Base-by-base conservation (phyloP, 37 sponge, comb jelly and placozoan genomes). In the Axinella damicornis region DNA sequence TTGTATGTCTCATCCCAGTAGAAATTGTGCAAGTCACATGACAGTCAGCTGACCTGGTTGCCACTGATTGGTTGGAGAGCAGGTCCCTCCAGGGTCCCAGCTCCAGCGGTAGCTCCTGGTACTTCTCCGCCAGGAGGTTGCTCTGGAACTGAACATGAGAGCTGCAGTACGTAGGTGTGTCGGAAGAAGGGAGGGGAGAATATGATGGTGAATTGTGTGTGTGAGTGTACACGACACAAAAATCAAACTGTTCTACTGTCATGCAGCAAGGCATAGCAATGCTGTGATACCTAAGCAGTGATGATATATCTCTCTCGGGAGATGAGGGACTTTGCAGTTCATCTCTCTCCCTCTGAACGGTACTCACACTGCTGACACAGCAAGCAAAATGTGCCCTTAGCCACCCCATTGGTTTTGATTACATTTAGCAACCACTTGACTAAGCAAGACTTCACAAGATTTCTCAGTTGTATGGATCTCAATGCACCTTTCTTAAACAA, bases 291-390 rank as follows among this genome's bases (percentile, higher is more conserved):
- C 81, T 82, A 6, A 90, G 41, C 25, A 90, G 65, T 4, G 66
- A 27, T 28, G 56, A 31, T 19, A 90, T 85, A 5, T 84, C 86
- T 13, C 27, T 40, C 57, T 90, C 91, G 41, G 77, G 17, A 24
- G 59, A 39, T 28, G 27, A 65, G 37, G 78, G 56, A 18, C 76
- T 74, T 41, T 83, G 79, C 37, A 90, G 65, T 2, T 76, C 76
- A 76, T 85, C 79, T 60, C 76, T 79, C 70, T 90, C 84, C 5
- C 33, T 79, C 81, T 90, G 77, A 16, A 85, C 80, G 0, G n/a
- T 39, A 36, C 28, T 85, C 86, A 72, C 75, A 77, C 39, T 85
- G 81, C 24, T 46, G 40, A 27, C 72, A 75, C 36, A 90, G 74
- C 35, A 75, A n/a, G n/a, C n/a, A n/a, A n/a, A n/a, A n/a, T n/a